phyloP scores from a whole-genome alignment of 1,140 invertebrate species.

The Scaptodrosophila lebanonensis region DNA sequence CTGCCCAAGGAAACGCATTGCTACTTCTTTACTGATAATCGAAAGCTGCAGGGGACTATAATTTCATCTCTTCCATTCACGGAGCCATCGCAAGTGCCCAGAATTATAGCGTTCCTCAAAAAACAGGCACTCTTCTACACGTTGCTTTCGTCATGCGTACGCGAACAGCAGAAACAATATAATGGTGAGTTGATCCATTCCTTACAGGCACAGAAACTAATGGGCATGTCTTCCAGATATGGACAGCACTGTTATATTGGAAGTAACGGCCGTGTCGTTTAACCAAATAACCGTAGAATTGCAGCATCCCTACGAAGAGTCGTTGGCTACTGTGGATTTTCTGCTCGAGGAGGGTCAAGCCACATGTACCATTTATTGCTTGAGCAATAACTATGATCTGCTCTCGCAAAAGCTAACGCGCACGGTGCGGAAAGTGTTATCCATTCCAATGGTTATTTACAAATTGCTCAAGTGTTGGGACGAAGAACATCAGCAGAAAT shows the following conservation, averaged over 20 bases:
- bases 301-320: conserved; percentile 94
- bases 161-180: conserved; percentile 87
- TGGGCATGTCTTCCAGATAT: conserved; percentile 79
- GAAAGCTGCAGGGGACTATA: conserved; percentile 86
- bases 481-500: conserved; percentile 78
- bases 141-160: conserved; percentile 90
- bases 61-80: conserved; percentile 93
- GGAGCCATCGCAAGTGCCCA: conserved; percentile 94
- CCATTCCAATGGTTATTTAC: conserved; percentile 91
- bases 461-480: conserved; percentile 84
- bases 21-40: conserved; percentile 92
- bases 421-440: conserved; percentile 93
- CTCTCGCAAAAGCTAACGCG: conserved; percentile 86
- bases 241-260: conserved; percentile 91
- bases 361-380: conserved; percentile 82
- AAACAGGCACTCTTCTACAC: conserved; percentile 96
- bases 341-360: conserved; percentile 88
- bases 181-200: conserved; percentile 66
- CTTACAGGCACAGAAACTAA: not conserved
- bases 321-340: conserved; percentile 93
- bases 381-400: conserved; percentile 79
- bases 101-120: conserved; percentile 89
- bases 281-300: conserved; percentile 93
- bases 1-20: conserved; percentile 95
- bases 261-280: conserved; percentile 92